Conservation (phyloP, 2,888 invertebrate genomes). For the Lasioglossum zephyrum region DNA sequence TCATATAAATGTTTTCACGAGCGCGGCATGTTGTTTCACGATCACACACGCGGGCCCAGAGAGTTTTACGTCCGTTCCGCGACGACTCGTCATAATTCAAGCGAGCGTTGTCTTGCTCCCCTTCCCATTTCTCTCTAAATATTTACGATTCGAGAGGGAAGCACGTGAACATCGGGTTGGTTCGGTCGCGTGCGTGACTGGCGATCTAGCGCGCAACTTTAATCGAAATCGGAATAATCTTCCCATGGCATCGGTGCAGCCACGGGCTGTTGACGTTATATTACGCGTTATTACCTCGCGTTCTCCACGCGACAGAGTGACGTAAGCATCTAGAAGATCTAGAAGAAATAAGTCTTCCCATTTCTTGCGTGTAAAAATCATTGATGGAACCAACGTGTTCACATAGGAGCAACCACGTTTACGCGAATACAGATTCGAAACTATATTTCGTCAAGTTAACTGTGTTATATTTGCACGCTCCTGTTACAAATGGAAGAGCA, state of each 20-base stretch:
- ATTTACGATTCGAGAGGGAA: background rate
- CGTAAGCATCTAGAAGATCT: background rate
- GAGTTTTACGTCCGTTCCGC: constrained; percentile 29
- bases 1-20: constrained; percentile 59
- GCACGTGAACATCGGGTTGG: background rate
- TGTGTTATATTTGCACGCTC: background rate
- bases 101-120: constrained; percentile 15
- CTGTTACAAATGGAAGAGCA: background rate
- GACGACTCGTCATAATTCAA: constrained; percentile 44
- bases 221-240: constrained; percentile 10
- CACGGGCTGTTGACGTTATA: constrained; percentile 5
- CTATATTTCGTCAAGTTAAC: background rate
- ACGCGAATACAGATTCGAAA: background rate
- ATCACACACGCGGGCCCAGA: background rate
- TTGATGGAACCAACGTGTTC: background rate
- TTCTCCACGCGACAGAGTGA: background rate
- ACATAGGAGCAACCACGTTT: background rate
- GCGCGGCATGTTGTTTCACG: constrained; percentile 20
- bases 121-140: background rate
- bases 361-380: background rate
- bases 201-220: constrained; percentile 8
- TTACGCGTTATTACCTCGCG: constrained; percentile 7
- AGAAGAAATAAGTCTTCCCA: background rate
- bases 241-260: constrained; percentile 6
- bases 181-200: constrained; percentile 1